Conservation (phyloP, 2,888 invertebrate species). For the Pristionchus fissidentatus region DNA sequence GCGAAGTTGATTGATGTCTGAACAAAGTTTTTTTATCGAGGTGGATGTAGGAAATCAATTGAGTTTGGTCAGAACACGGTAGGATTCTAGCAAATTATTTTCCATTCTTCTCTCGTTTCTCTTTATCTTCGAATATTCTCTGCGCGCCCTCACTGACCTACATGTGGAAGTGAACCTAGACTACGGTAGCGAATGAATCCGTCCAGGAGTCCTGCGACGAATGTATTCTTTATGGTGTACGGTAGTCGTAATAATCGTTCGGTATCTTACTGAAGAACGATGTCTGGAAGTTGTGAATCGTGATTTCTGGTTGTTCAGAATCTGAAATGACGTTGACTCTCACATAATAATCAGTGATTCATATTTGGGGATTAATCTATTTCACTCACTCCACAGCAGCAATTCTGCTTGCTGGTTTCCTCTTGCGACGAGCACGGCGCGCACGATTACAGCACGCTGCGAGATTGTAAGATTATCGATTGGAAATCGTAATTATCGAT, state of each 20-base stretch:
- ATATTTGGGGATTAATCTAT: not conserved
- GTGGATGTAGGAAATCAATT: not conserved
- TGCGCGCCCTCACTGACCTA: not conserved
- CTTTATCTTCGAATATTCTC: not conserved
- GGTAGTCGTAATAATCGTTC: not conserved
- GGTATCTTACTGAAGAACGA: constrained; percentile 4
- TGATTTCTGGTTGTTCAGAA: not conserved
- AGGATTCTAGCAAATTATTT: too few species aligned
- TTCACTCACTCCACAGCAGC: not conserved
- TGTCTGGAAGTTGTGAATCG: constrained; percentile 30
- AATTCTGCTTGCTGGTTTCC: not conserved
- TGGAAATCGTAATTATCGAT: not conserved
- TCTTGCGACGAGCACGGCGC: constrained; percentile 14
- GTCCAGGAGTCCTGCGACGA: constrained; percentile 1
- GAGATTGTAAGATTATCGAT: not conserved
- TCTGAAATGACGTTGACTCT: too few species aligned
- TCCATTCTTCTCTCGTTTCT: too few species aligned
- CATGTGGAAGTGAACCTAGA: not conserved
- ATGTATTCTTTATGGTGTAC: not conserved
- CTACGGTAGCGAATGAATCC: constrained; percentile 22
- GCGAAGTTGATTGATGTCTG: constrained; percentile 34
- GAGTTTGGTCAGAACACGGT: not conserved
- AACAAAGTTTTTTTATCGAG: not conserved
- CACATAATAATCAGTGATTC: not conserved
- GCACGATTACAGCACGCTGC: not conserved